A percentile compares a stretch with the other conserved stretches of the same genome.
Evolutionary conservation across 1,140 invertebrate species (phyloP).

Genomic region (Cataglyphis hispanica): DNA sequence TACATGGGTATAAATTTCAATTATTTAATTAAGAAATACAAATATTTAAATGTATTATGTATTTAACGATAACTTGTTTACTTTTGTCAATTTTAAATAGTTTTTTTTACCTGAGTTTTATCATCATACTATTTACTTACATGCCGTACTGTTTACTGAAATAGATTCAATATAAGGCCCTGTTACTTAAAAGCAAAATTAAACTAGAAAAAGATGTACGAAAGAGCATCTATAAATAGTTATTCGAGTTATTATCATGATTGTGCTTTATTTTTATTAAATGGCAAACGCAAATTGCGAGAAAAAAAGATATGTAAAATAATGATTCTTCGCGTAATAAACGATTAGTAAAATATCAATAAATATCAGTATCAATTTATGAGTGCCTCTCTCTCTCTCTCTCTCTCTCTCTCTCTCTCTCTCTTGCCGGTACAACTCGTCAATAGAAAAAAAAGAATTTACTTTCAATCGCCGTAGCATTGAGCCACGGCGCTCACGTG

Average conservation of each 20-base stretch:
- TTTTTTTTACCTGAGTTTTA: not conserved
- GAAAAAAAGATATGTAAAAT: not conserved
- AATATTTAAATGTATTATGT: not conserved
- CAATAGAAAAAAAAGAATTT: conserved; percentile 65
- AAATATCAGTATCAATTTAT: conserved; percentile 55
- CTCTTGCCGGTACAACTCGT: conserved; percentile 5
- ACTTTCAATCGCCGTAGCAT: conserved; percentile 78
- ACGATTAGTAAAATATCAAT: conserved; percentile 51
- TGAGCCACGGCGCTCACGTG: conserved; percentile 80
- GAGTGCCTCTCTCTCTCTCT: conserved; percentile 47
- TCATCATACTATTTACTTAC: not conserved
- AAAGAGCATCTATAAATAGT: not conserved
- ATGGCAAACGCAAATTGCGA: not conserved
- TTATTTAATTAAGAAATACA: conserved; percentile 26
- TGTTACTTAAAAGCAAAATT: not conserved
- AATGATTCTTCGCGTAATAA: conserved; percentile 42
- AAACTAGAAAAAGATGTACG: not conserved
- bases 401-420: not conserved
- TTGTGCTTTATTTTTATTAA: not conserved
- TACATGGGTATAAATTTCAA: conserved; percentile 7
- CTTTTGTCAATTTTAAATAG: not conserved
- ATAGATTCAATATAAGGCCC: not conserved
- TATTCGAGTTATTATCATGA: not conserved
- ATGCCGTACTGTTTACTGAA: not conserved
- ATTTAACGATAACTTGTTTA: not conserved